Evolutionary conservation across 1,140 invertebrate species (phyloP), one percentile per base, ranked within the genome.

Genomic region (Pogonognathellus flavescens): DNA sequence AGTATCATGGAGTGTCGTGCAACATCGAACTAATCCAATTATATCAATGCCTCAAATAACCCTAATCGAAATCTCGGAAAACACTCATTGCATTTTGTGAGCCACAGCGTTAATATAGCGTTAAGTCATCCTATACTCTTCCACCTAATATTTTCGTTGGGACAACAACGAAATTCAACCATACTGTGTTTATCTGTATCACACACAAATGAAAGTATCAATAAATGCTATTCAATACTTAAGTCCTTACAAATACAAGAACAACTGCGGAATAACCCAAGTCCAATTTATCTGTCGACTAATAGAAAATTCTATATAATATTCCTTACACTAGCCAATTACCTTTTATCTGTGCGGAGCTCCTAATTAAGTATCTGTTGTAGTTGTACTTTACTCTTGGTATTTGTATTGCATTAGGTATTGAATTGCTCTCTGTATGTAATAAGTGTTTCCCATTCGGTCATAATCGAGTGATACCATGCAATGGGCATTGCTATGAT

Each of bases 31-130:
- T 14, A 76, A 31, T 7, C 41, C 70, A 49, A 76, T 76, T 76
- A 76, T 76, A 41, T 76, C 70, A 76, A 50, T 49, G 31, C 70
- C 49, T 76, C 25, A 76, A 76, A 76, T 76, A 76, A 76, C 70
- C 70, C 70, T 76, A 76, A 76, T 76, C 66, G 4, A 31, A 72
- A 72, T 72, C 70, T 76, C 70, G 70, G 41, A 20, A 50, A 70
- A 76, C 70, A 76, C 31, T 49, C 41, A n/a, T 18, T 14, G 22
- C 41, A 5, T 2, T 49, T 9, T 14, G 18, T 72, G 16, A n/a
- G 9, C 13, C 25, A 62, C 60, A 18, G 31, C 31, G 31, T 62
- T 18, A 9, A n/a, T n/a, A n/a, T n/a, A n/a, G n/a, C n/a, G n/a
- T n/a, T n/a, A n/a, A n/a, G n/a, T n/a, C n/a, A n/a, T n/a, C n/a